A percentile compares a stretch with the other conserved stretches of the same genome.
Conservation (phyloP, 1,140 invertebrate species). For the Aporrectodea caliginosa region DNA sequence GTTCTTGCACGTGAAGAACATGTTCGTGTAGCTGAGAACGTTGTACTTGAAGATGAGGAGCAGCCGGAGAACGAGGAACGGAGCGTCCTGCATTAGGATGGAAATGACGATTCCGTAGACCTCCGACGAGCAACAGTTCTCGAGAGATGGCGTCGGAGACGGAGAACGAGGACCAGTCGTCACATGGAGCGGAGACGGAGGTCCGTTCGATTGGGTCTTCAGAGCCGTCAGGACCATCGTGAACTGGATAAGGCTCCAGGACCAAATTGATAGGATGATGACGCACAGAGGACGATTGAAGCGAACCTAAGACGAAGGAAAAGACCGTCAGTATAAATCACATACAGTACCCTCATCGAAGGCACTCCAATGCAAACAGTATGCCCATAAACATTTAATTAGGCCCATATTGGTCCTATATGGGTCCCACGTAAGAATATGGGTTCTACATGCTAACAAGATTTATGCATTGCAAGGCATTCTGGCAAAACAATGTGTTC, state of each 20-base stretch:
- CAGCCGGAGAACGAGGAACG: constrained; percentile 48
- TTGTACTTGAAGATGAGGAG: constrained; percentile 78
- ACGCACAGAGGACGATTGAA: constrained; percentile 47
- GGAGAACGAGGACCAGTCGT: background rate
- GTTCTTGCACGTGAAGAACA: constrained; percentile 88
- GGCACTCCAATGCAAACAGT: no score
- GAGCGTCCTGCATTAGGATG: constrained; percentile 36
- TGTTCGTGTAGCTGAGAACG: constrained; percentile 85
- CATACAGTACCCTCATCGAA: no score
- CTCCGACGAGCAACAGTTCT: constrained; percentile 33
- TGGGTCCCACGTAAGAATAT: no score
- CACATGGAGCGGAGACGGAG: background rate
- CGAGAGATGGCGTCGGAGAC: background rate
- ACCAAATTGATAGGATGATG: constrained; percentile 56
- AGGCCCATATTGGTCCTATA: no score
- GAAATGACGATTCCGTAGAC: constrained; percentile 36
- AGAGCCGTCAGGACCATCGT: constrained; percentile 79
- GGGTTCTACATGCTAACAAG: no score
- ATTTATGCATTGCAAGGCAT: no score
- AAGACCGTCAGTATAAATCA: no score
- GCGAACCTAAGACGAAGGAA: constrained; percentile 33
- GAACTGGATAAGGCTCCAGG: constrained; percentile 82
- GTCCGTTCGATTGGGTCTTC: constrained; percentile 63
- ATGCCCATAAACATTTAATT: no score
- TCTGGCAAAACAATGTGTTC: no score